Evolutionary conservation across 2,797 vertebrate species (phyloP).

Genomic region (Artibeus lituratus): DNA sequence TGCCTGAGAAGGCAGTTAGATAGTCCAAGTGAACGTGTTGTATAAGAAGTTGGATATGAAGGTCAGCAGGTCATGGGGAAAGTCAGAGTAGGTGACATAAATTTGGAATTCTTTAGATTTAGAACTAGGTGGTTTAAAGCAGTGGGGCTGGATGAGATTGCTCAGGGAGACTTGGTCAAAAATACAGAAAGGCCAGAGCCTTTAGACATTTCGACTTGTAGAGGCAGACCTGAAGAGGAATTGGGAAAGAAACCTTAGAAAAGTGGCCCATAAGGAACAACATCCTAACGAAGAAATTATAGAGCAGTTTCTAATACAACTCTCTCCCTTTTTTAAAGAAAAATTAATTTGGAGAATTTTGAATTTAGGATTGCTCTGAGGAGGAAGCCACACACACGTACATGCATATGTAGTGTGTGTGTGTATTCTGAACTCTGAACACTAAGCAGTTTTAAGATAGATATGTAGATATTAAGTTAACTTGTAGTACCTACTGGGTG

Average conservation of each 20-base stretch:
- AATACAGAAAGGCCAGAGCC: neutral
- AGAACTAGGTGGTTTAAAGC: neutral
- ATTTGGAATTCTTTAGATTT: neutral
- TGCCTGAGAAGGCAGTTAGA: neutral
- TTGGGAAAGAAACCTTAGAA: neutral
- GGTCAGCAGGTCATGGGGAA: neutral
- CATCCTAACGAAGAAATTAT: neutral
- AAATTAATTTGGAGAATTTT: neutral
- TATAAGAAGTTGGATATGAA: neutral
- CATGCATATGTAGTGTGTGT: neutral
- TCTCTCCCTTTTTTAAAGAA: neutral
- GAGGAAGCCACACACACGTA: neutral
- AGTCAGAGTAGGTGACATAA: neutral
- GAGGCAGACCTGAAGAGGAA: neutral
- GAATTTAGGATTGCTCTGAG: neutral
- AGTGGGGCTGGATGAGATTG: neutral
- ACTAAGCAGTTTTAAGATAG: neutral
- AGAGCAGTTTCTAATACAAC: neutral
- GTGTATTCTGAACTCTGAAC: neutral
- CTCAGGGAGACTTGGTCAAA: neutral
- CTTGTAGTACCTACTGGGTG: neutral
- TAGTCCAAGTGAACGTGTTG: neutral
- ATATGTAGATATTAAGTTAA: neutral
- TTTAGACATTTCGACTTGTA: neutral
- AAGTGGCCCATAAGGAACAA: neutral